phyloP scores from a whole-genome alignment of 2,888 invertebrate species.

The Lycia hirtaria region DNA sequence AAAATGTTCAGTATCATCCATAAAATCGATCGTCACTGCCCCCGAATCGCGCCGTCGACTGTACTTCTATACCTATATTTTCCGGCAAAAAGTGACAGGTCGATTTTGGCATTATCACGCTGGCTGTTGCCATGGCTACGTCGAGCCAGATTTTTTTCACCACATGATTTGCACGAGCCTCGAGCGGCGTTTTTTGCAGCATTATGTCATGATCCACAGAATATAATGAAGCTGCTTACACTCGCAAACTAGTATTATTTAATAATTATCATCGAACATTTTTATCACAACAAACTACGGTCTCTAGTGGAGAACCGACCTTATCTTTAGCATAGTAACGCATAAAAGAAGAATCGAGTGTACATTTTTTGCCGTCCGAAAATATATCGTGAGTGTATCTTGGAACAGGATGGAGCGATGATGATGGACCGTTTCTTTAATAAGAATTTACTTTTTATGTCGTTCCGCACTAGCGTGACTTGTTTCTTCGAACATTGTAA shows the following conservation, averaged over 20 bases:
- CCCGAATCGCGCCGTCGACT: too few species aligned
- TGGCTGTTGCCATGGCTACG: conserved; percentile 46
- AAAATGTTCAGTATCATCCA: too few species aligned
- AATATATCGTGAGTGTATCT: conserved; percentile 49
- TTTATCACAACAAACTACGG: conserved; percentile 23
- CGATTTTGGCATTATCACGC: neutral
- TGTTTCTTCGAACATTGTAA: conserved; percentile 37
- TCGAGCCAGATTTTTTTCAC: conserved; percentile 40
- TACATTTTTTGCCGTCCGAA: conserved; percentile 38
- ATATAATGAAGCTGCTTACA: conserved; percentile 39
- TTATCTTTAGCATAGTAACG: neutral
- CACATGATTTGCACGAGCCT: conserved; percentile 50
- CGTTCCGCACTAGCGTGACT: conserved; percentile 36
- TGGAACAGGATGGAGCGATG: conserved; percentile 45
- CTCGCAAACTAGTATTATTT: conserved; percentile 44
- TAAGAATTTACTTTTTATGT: conserved; percentile 45
- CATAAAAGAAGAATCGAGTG: conserved; percentile 6
- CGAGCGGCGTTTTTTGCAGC: conserved; percentile 58
- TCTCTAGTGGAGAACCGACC: conserved; percentile 2
- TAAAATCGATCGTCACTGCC: neutral
- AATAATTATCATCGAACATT: conserved; percentile 31
- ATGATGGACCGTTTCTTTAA: conserved; percentile 51
- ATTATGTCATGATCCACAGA: conserved; percentile 55
- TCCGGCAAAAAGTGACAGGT: neutral
- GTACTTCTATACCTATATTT: too few species aligned